Base-by-base conservation (phyloP, 2,113 vertebrate genomes). In the Strix uralensis region DNA sequence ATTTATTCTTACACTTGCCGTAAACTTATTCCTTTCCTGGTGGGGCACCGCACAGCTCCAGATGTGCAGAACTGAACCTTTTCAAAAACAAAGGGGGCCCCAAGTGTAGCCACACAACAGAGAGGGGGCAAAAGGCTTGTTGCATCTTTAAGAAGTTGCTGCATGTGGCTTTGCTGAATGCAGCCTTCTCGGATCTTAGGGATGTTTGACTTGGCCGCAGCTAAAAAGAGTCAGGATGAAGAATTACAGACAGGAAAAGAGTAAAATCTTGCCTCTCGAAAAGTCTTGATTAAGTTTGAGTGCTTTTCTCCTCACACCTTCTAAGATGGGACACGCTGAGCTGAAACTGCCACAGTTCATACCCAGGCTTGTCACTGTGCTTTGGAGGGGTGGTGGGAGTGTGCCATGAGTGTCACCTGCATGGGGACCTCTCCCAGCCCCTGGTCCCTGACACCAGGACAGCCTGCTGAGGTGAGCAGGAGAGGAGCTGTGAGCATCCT, bases 1-100 rank as follows among this genome's bases (percentile, higher is more conserved):
- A 96, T 97, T 97, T 96, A 88, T 86, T 40, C 83, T 88, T 91
- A 65, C 78, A 71, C 84, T 96, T 90, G 83, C 81, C 11, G 5
- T 92, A 94, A 86, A 84, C 2, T 0, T 92, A 72, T 86, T 88
- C 80, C 52, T 91, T 86, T 93, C 79, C 86, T 54, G 18, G 81
- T 23, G 21, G 70, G 72, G 58, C 77, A 62, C 34, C 5, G 34
- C 78, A 13, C 42, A 46, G 79, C 49, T 96, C 86, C 96, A 96
- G 92, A 95, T 93, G 83, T 94, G 78, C 49, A 83, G 91, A 84
- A 21, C 55, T 34, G 34, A 84, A 59, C 38, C 13, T 40, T 90
- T 96, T 67, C 65, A 70, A 52, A 86, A 96, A 59, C 47, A 77
- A 78, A 92, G 25, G 44, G 27, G 49, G 36, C 30, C 81, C 21